Percentiles rank a stretch among this genome's conserved stretches.
These are phyloP conservation scores for Hirtodrosophila duncani DNA, from an alignment of 2,888 invertebrate genomes.

Conservation along the genomic window DNA sequence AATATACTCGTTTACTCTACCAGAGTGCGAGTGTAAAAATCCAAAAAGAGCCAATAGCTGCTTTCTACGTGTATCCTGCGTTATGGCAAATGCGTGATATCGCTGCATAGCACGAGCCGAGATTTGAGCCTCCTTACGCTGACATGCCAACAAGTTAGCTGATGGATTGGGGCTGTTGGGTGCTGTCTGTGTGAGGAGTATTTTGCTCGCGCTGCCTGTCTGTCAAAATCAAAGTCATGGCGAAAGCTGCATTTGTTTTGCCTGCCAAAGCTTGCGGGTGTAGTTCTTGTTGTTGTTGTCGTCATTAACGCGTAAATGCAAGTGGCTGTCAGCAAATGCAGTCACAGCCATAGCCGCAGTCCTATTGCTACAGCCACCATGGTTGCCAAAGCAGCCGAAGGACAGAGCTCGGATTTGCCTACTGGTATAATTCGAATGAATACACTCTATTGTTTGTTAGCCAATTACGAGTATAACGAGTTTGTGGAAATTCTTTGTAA, in stretches of 20 bases:
- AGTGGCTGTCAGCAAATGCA: constrained; percentile 41
- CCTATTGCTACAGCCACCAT: background rate
- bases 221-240: constrained; percentile 21
- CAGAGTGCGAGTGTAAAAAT: no score
- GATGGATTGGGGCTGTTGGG: no score
- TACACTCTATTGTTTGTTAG: no score
- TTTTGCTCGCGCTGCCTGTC: background rate
- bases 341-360: constrained; percentile 22
- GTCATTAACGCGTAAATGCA: constrained; percentile 47
- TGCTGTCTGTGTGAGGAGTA: background rate
- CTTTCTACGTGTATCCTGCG: no score
- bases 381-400: constrained; percentile 28
- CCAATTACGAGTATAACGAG: no score
- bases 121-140: no score
- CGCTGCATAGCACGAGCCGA: no score
- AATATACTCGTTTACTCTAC: no score
- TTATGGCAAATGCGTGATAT: no score
- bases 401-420: background rate
- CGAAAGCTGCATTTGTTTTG: constrained; percentile 43
- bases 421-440: background rate
- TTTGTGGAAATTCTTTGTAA: no score
- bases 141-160: no score
- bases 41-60: no score
- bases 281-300: constrained; percentile 20
- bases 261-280: constrained; percentile 52